Evolutionary conservation across 2,888 invertebrate genomes (phyloP).

Genomic region (Drosophila koepferae): DNA sequence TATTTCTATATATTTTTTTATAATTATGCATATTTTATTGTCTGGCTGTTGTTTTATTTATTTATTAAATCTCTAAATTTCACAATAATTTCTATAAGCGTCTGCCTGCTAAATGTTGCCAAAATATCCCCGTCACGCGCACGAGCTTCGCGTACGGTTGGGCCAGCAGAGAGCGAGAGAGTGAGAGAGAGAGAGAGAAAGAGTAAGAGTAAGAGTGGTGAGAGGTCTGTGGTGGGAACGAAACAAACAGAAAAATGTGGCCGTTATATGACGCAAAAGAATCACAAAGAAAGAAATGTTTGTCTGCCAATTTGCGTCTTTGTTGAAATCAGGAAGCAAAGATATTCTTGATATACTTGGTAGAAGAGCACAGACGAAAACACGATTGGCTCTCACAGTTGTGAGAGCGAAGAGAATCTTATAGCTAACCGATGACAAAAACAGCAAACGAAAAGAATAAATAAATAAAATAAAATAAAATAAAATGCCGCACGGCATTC

Average conservation of each 20-base stretch:
- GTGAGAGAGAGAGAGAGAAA: too few relatives aligned
- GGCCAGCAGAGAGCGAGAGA: too few relatives aligned
- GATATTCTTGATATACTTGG: constrained; percentile 21
- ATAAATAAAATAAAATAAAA: constrained; percentile 10
- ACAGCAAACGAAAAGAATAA: constrained; percentile 6
- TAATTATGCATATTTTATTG: constrained; percentile 7
- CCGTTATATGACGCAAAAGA: constrained; percentile 51
- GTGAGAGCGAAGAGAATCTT: constrained; percentile 3
- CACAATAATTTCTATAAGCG: constrained; percentile 30
- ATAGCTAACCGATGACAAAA: constrained; percentile 23
- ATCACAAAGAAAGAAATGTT: constrained; percentile 20
- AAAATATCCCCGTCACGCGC: constrained; percentile 75
- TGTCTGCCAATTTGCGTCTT: constrained; percentile 5
- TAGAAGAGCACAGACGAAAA: constrained; percentile 21
- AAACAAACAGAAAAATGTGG: constrained; percentile 1
- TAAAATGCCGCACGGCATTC: constrained; percentile 67
- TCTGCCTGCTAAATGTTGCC: constrained; percentile 57
- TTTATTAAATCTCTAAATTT: constrained; percentile 4
- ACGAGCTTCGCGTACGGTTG: constrained; percentile 29
- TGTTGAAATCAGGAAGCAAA: constrained; percentile 45
- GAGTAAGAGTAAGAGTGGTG: not conserved
- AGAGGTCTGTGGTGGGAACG: not conserved
- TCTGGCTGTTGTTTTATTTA: constrained; percentile 14
- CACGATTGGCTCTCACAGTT: not conserved
- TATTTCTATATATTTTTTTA: not conserved